Conservation (phyloP, 2,888 invertebrate species). For the Callyntrura sp. region DNA sequence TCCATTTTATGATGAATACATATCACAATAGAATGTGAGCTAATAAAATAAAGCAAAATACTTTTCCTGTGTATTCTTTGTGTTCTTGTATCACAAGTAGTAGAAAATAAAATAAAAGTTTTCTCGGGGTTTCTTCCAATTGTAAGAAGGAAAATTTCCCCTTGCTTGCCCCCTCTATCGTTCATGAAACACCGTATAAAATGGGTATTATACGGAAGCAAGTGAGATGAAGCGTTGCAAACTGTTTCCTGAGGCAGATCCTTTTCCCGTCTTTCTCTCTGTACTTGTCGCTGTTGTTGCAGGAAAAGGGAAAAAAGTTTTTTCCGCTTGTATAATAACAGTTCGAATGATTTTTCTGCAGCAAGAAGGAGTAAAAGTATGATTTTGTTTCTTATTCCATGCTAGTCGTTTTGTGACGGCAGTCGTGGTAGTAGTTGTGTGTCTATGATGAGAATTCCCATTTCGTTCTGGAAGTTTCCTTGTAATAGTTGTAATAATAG, state of each 20-base stretch:
- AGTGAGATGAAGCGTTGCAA: slow-evolving; percentile 67
- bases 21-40: no score
- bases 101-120: no score
- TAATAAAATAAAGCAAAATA: no score
- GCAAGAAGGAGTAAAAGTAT: neutral
- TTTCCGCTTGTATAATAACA: slow-evolving; percentile 51
- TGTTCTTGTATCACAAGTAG: no score
- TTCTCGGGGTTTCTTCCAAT: neutral
- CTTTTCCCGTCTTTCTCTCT: slow-evolving; percentile 9
- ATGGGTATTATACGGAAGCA: neutral
- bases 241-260: slow-evolving; percentile 63
- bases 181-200: slow-evolving; percentile 21
- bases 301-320: slow-evolving; percentile 29
- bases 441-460: neutral
- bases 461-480: slow-evolving; percentile 13
- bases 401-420: neutral
- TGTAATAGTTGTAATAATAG: slow-evolving; percentile 9
- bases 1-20: no score
- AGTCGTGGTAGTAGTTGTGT: neutral
- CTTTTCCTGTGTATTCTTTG: no score
- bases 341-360: slow-evolving; percentile 14
- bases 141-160: neutral
- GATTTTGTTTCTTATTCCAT: slow-evolving; percentile 22
- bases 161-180: neutral
- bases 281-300: neutral